phyloP scores from a whole-genome alignment of 2,113 vertebrate genomes.

The Epinephelus fuscoguttatus region DNA sequence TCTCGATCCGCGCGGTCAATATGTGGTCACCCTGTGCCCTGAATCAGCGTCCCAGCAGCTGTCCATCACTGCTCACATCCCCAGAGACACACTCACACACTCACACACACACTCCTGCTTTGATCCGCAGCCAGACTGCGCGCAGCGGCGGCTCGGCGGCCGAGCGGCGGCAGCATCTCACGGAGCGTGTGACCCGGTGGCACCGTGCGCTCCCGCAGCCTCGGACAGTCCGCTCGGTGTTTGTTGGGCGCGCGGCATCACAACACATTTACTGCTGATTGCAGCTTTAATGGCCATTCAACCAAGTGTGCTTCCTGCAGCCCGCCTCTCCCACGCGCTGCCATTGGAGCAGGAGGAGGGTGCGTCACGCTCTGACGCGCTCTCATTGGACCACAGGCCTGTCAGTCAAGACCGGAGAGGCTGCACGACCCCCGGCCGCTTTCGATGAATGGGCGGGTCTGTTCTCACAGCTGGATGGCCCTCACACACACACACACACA shows the following conservation, averaged over 20 bases:
- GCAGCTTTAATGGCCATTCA: conserved; percentile 82
- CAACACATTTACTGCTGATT: conserved; percentile 69
- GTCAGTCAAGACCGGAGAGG: conserved; percentile 54
- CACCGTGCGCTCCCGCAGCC: conserved; percentile 20
- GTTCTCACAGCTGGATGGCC: conserved; percentile 68
- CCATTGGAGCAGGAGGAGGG: conserved; percentile 79
- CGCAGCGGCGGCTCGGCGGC: background rate
- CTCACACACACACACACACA: conserved; percentile 11
- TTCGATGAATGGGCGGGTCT: conserved; percentile 73
- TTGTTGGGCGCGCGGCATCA: conserved; percentile 67
- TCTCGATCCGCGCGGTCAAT: background rate
- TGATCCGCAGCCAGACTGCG: background rate
- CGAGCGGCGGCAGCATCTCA: conserved; percentile 12
- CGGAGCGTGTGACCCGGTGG: background rate
- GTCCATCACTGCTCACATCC: conserved; percentile 60
- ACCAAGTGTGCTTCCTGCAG: conserved; percentile 84
- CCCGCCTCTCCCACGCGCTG: conserved; percentile 75
- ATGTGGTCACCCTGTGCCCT: conserved; percentile 18
- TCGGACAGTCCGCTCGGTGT: conserved; percentile 26
- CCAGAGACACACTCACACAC: conserved; percentile 2
- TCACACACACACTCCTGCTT: background rate
- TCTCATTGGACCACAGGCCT: conserved; percentile 80
- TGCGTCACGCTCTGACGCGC: conserved; percentile 70
- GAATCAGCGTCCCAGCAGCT: conserved; percentile 64
- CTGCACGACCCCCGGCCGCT: conserved; percentile 47